Evolutionary conservation across 2,888 invertebrate species (phyloP).

Genomic region (Stenodema calcarata): DNA sequence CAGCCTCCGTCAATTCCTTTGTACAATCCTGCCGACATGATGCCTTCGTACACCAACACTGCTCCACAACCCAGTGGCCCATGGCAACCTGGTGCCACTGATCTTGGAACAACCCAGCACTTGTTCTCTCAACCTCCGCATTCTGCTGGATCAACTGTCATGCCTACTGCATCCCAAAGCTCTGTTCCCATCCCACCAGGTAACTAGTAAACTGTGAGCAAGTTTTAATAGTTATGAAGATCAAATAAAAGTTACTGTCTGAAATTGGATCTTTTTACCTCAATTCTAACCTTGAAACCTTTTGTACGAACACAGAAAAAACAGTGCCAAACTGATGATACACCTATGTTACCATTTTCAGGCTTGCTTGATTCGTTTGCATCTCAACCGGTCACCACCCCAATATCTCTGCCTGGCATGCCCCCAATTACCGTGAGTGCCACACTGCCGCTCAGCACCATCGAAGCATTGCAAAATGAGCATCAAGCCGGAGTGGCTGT

Average conservation of each 20-base stretch:
- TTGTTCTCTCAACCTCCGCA: slow-evolving; percentile 57
- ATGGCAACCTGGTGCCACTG: background rate
- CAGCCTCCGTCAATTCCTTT: background rate
- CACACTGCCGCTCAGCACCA: slow-evolving; percentile 69
- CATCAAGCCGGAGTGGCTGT: slow-evolving; percentile 51
- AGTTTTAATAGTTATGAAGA: background rate
- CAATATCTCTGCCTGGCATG: slow-evolving; percentile 77
- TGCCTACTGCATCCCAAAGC: slow-evolving; percentile 57
- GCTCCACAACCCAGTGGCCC: background rate
- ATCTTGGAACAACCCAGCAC: slow-evolving; percentile 55
- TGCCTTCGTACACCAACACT: background rate
- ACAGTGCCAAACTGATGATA: background rate
- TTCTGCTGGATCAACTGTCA: slow-evolving; percentile 56
- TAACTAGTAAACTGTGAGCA: slow-evolving; percentile 11
- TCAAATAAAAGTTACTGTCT: background rate
- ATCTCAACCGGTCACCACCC: slow-evolving; percentile 67
- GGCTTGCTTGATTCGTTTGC: slow-evolving; percentile 43
- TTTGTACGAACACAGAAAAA: background rate
- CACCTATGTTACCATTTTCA: background rate
- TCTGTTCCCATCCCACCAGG: slow-evolving; percentile 55
- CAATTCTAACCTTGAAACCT: background rate
- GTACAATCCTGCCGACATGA: slow-evolving; percentile 37
- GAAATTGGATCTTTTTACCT: background rate
- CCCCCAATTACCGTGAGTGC: slow-evolving; percentile 81
- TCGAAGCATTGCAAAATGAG: slow-evolving; percentile 63